Evolutionary conservation across 1,140 invertebrate species (phyloP).

Genomic region (Leptonema lineaticorne): DNA sequence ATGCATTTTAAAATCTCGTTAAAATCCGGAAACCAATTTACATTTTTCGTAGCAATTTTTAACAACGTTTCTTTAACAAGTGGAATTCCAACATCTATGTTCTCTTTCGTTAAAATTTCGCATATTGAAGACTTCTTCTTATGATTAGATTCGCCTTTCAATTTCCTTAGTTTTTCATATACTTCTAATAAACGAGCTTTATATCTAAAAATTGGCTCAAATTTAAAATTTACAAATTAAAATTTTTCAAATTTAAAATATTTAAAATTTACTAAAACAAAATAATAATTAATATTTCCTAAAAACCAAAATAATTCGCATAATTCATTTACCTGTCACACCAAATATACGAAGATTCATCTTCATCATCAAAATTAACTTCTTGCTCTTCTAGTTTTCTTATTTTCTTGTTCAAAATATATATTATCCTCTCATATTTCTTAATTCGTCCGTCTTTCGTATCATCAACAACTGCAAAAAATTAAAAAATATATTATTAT

Average conservation of each 20-base stretch:
- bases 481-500: not conserved
- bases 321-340: constrained; percentile 30
- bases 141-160: constrained; percentile 28
- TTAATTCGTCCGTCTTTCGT: constrained; percentile 9
- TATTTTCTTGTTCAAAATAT: constrained; percentile 32
- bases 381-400: constrained; percentile 32
- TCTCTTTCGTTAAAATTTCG: too few species aligned
- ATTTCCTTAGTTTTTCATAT: constrained; percentile 32
- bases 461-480: not conserved
- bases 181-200: constrained; percentile 28
- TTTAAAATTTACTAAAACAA: too few species aligned
- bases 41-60: constrained; percentile 2
- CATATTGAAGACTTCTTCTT: not conserved
- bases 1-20: constrained; percentile 30
- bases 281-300: too few species aligned
- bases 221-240: constrained; percentile 3
- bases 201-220: constrained; percentile 26
- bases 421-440: constrained; percentile 29
- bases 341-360: constrained; percentile 32
- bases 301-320: not conserved
- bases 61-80: constrained; percentile 15
- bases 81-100: constrained; percentile 19
- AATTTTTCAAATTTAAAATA: too few species aligned
- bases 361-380: constrained; percentile 30
- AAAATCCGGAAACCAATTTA: constrained; percentile 38